Percentiles rank a stretch among this genome's conserved stretches.
Evolutionary conservation across 2,113 vertebrate genomes (phyloP).

Genomic region (Calyptomena viridis): DNA sequence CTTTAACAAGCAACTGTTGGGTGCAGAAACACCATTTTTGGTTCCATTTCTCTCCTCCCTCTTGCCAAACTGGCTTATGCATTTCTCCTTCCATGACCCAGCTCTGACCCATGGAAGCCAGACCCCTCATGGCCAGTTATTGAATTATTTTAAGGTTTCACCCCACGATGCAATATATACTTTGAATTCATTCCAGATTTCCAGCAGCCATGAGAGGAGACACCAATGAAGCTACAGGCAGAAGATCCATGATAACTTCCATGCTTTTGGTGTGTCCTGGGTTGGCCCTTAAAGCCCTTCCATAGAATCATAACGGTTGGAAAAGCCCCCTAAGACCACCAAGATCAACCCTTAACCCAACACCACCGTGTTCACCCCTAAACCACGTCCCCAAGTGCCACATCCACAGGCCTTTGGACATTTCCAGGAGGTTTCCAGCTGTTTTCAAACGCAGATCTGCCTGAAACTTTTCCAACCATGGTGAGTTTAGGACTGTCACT

Average conservation of each 20-base stretch:
- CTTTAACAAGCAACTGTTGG: accelerated
- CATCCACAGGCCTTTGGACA: neutral
- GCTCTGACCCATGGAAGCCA: neutral
- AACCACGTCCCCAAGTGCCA: accelerated
- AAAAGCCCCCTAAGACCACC: neutral
- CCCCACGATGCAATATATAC: neutral
- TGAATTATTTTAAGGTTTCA: neutral
- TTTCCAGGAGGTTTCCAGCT: neutral
- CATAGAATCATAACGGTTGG: accelerated
- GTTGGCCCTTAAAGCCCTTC: neutral
- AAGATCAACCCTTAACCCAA: neutral
- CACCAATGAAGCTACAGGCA: neutral
- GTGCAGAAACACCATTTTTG: neutral
- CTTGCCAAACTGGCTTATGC: neutral
- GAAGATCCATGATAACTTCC: neutral
- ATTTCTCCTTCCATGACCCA: neutral
- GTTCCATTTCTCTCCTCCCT: neutral
- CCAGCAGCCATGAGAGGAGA: neutral
- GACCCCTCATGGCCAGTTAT: neutral
- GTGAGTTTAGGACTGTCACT: neutral
- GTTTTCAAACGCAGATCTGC: accelerated
- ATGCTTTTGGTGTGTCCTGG: neutral
- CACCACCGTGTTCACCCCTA: accelerated
- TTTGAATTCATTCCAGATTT: neutral
- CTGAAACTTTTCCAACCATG: accelerated